Evolutionary conservation across 2,113 vertebrate species (phyloP).

Genomic region (Microtus pennsylvanicus): DNA sequence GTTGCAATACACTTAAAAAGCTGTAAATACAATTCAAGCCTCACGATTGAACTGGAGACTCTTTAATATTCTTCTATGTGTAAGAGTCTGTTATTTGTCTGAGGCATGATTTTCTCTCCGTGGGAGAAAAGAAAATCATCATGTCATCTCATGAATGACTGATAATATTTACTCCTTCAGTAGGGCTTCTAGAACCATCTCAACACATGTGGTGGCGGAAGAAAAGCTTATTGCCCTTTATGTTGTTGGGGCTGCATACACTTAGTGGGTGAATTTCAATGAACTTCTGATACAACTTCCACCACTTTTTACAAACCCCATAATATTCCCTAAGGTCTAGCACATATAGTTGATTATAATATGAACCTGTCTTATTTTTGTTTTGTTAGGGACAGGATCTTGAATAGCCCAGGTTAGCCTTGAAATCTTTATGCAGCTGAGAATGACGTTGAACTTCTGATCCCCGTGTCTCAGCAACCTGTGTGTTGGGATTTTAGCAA

Average conservation of each 20-base stretch:
- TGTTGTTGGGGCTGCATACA: not conserved
- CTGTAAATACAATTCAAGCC: not conserved
- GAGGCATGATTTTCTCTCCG: not conserved
- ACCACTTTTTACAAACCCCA: conserved; percentile 5
- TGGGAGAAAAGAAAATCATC: conserved; percentile 7
- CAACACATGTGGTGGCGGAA: not conserved
- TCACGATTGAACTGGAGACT: not conserved
- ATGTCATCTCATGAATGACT: not conserved
- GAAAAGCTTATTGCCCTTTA: conserved; percentile 6
- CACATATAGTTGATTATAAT: not conserved
- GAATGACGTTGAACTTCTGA: not conserved
- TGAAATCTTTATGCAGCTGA: not conserved
- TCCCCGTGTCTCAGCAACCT: not conserved
- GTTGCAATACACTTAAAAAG: not conserved
- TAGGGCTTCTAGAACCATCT: conserved; percentile 10
- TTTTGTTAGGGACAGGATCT: not conserved
- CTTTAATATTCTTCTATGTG: not conserved
- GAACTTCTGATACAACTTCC: not conserved
- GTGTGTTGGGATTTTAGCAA: not conserved
- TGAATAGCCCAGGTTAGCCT: not conserved
- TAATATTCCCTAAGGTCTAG: not conserved
- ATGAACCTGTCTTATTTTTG: not conserved
- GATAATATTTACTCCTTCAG: not conserved
- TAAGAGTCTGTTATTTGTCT: conserved; percentile 12
- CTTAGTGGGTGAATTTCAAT: not conserved